Evolutionary conservation across 2,888 invertebrate species (phyloP), one percentile per base, ranked within the genome.

Genomic region (Tolmerus cingulatus): DNA sequence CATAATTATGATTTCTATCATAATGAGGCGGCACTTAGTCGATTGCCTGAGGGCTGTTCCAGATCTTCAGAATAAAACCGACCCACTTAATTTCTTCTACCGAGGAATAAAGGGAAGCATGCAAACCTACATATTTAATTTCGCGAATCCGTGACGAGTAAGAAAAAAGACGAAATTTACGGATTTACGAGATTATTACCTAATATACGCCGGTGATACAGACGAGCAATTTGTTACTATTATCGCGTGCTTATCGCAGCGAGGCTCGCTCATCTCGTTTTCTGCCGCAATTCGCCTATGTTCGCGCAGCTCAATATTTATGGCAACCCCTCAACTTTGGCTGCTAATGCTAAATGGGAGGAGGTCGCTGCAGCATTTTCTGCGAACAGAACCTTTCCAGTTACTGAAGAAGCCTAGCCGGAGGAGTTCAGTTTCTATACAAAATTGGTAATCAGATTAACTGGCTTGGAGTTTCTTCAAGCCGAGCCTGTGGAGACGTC

Each of bases 171-270:
- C 9, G 0, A 66, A 66, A 12, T 66, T 19, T 19, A 3, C 8
- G 37, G 16, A 76, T 76, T 0, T 19, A 1, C 37, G 5, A 78
- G 19, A 43, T 19, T 78, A 27, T 78, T 78, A 7, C 37, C n/a
- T 51, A 51, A 51, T 51, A 51, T 51, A n/a, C 51, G 1, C 51
- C 8, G 66, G 37, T 82, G 34, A 82, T 82, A 76, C 37, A 37
- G 8, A 2, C 57, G 12, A 57, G 74, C 74, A 74, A 85, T 85
- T 85, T 74, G 85, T 85, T 74, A 4, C 74, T 30, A 43, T 85
- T 85, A 85, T 85, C 85, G 85, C 85, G 74, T 85, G 85, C 74
- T 74, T 46, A 85, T 85, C 74, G 27, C 74, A 14, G 16, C n/a
- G 30, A 74, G 46, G 40, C 37, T 85, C 27, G 74, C 66, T 66